Conservation (phyloP, 2,797 vertebrate genomes). For the Anguilla megastoma region DNA sequence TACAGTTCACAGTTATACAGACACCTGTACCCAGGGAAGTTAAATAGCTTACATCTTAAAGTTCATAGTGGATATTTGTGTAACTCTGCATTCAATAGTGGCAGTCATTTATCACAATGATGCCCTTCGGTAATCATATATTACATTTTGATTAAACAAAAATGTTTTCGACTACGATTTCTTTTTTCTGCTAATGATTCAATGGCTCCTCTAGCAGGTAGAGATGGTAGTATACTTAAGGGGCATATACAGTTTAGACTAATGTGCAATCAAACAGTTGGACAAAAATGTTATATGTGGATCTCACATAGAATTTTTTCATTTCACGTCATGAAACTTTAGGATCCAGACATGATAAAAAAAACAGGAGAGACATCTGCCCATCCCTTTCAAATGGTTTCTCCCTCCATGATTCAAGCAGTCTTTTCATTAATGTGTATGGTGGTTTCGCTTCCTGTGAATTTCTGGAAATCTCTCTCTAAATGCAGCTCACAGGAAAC, state of each 20-base stretch:
- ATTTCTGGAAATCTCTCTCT: not conserved
- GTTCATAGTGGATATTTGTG: conserved; percentile 34
- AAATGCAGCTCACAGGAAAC: not conserved
- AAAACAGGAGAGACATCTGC: not conserved
- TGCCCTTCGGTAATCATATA: conserved; percentile 72
- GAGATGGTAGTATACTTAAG: conserved; percentile 61
- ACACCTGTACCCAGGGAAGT: not conserved
- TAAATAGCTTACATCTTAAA: not conserved
- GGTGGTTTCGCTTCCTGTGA: not conserved
- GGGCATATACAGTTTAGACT: not conserved
- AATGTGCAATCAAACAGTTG: not conserved
- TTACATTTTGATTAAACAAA: conserved; percentile 80
- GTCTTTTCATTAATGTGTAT: not conserved
- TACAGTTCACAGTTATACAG: not conserved
- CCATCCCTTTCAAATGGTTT: not conserved
- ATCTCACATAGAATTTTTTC: not conserved
- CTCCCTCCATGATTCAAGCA: not conserved
- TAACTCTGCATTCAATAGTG: conserved; percentile 75
- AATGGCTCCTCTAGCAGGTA: conserved; percentile 71
- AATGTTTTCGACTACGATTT: conserved; percentile 78
- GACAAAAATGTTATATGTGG: not conserved
- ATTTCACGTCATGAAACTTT: not conserved
- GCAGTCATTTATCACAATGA: conserved; percentile 60
- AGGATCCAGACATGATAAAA: not conserved
- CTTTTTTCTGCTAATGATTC: conserved; percentile 80